Conservation (phyloP, 2,888 invertebrate genomes). For the Eilema sororculum region DNA sequence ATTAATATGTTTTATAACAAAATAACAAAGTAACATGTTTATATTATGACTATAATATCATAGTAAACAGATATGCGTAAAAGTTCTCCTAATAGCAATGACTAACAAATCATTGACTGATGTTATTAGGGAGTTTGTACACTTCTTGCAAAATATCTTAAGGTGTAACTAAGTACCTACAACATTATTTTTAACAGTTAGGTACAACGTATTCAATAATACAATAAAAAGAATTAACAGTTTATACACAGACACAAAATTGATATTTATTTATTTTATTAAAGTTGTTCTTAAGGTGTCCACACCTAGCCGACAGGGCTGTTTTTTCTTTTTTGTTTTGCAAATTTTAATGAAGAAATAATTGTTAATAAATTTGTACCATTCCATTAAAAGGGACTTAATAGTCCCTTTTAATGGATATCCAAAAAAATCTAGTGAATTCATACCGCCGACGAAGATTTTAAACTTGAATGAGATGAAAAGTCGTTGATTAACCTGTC, state of each 20-base stretch:
- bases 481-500: too few species aligned
- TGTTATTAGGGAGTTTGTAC: neutral
- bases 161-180: neutral
- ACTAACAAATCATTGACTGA: neutral
- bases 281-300: neutral
- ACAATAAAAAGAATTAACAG: neutral
- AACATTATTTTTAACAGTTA: neutral
- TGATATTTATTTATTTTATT: neutral
- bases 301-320: too few species aligned
- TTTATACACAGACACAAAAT: neutral
- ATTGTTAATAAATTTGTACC: too few species aligned
- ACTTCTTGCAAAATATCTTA: neutral
- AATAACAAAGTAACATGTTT: slow-evolving; percentile 47
- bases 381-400: too few species aligned
- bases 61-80: slow-evolving; percentile 11
- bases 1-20: slow-evolving; percentile 55
- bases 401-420: too few species aligned
- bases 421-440: too few species aligned
- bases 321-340: too few species aligned
- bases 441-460: too few species aligned
- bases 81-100: neutral
- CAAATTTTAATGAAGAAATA: too few species aligned
- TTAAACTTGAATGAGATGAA: too few species aligned
- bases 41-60: slow-evolving; percentile 12
- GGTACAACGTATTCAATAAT: neutral